phyloP scores from a whole-genome alignment of 1,140 invertebrate species.

The Drosophila obscura region DNA sequence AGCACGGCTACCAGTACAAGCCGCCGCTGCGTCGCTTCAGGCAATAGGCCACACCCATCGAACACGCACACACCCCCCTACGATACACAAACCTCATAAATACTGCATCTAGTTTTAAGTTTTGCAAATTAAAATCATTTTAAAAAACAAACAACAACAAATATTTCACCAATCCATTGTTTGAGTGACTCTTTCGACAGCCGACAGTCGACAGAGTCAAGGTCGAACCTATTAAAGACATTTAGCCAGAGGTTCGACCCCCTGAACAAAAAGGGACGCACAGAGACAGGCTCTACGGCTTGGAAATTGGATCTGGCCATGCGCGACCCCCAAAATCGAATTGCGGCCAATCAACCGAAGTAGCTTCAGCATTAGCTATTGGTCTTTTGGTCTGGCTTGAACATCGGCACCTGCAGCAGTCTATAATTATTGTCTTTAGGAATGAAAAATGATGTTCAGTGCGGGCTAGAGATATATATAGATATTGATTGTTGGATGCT shows the following conservation, averaged over 20 bases:
- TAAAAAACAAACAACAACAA: slow-evolving; percentile 37
- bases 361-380: slow-evolving; percentile 39
- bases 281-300: slow-evolving; percentile 12
- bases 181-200: slow-evolving; percentile 29
- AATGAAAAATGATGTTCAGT: slow-evolving; percentile 63
- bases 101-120: slow-evolving; percentile 56
- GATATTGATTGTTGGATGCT: slow-evolving; percentile 9
- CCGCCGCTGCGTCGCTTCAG: slow-evolving; percentile 60
- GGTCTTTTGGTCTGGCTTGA: slow-evolving; percentile 32
- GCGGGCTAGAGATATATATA: slow-evolving; percentile 15
- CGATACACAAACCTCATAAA: slow-evolving; percentile 21
- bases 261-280: neutral
- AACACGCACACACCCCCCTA: slow-evolving; percentile 3
- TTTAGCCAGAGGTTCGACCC: slow-evolving; percentile 44
- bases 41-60: slow-evolving; percentile 27
- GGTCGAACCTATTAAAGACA: slow-evolving; percentile 44
- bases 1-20: slow-evolving; percentile 57
- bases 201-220: slow-evolving; percentile 31
- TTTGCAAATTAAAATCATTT: slow-evolving; percentile 57
- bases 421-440: slow-evolving; percentile 60
- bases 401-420: slow-evolving; percentile 62
- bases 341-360: slow-evolving; percentile 60
- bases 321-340: slow-evolving; percentile 49
- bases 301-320: slow-evolving; percentile 27
- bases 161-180: slow-evolving; percentile 40